These are phyloP conservation scores for Microcebus ravelobensis DNA, from an alignment of 2,113 vertebrate genomes.

Conservation along the genomic window DNA sequence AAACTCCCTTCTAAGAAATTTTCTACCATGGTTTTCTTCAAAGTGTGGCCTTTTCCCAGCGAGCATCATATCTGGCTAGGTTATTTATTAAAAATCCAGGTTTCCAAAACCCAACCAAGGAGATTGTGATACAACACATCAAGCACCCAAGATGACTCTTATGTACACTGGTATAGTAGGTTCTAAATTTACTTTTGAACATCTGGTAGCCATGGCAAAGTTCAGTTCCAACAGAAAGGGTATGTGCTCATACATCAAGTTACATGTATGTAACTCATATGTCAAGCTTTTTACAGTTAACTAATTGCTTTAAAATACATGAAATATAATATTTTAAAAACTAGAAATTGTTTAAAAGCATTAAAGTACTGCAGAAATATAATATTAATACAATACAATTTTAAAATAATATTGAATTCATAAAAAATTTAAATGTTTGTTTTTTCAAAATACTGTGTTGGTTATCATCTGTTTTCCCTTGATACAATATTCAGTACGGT, in stretches of 20 bases:
- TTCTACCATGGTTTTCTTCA: not conserved
- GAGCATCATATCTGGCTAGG: not conserved
- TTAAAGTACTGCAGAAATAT: not conserved
- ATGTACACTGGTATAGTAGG: not conserved
- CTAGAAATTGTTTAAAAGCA: not conserved
- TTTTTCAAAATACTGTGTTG: not conserved
- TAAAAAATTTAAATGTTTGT: not conserved
- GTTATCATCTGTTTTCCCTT: not conserved
- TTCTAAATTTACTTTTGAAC: not conserved
- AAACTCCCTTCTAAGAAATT: not conserved
- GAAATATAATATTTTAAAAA: not conserved
- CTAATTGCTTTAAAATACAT: not conserved
- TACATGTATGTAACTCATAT: not conserved
- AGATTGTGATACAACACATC: not conserved
- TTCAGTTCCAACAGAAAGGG: not conserved
- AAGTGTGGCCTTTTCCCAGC: not conserved
- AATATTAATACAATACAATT: not conserved
- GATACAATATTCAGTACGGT: not conserved
- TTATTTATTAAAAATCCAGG: conserved; percentile 15
- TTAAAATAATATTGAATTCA: not conserved
- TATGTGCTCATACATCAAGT: not conserved
- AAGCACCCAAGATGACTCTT: not conserved
- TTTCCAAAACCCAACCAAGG: not conserved
- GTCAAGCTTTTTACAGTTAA: not conserved
- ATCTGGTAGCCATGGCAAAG: not conserved